Percentiles rank a stretch among this genome's conserved stretches.
Evolutionary conservation across 2,113 vertebrate species (phyloP).

Genomic region (Perca flavescens): DNA sequence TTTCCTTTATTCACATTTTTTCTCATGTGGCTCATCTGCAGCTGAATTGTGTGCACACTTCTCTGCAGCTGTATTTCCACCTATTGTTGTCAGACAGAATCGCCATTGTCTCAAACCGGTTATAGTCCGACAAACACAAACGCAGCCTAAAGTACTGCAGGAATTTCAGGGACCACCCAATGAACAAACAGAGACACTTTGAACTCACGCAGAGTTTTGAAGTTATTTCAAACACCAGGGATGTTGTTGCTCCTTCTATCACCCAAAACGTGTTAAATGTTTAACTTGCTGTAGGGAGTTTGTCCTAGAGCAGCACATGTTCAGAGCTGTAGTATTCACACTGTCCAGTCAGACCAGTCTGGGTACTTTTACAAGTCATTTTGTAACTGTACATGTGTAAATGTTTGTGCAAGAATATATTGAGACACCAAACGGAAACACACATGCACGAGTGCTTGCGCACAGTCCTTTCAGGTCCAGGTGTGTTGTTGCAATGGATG

Average conservation of each 20-base stretch:
- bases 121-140: conserved; percentile 74
- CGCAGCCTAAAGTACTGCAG: conserved; percentile 58
- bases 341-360: conserved; percentile 66
- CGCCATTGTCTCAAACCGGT: conserved; percentile 79
- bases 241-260: not conserved
- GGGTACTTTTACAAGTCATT: not conserved
- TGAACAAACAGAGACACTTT: conserved; percentile 68
- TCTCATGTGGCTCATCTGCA: conserved; percentile 75
- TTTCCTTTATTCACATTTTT: conserved; percentile 56
- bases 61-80: conserved; percentile 78
- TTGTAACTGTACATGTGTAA: conserved; percentile 39
- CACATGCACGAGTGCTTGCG: not conserved
- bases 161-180: conserved; percentile 77
- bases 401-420: conserved; percentile 47
- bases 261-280: conserved; percentile 3
- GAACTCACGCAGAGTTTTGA: conserved; percentile 1
- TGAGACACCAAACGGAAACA: conserved; percentile 8
- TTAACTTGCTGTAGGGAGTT: conserved; percentile 30
- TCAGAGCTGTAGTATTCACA: conserved; percentile 46
- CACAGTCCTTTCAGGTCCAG: conserved; percentile 42
- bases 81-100: conserved; percentile 80
- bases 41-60: conserved; percentile 56
- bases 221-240: conserved; percentile 8
- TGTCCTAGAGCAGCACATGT: not conserved
- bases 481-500: conserved; percentile 36